Evolutionary conservation across 1,140 invertebrate species (phyloP).

Genomic region (Caenorhabditis brenneri): DNA sequence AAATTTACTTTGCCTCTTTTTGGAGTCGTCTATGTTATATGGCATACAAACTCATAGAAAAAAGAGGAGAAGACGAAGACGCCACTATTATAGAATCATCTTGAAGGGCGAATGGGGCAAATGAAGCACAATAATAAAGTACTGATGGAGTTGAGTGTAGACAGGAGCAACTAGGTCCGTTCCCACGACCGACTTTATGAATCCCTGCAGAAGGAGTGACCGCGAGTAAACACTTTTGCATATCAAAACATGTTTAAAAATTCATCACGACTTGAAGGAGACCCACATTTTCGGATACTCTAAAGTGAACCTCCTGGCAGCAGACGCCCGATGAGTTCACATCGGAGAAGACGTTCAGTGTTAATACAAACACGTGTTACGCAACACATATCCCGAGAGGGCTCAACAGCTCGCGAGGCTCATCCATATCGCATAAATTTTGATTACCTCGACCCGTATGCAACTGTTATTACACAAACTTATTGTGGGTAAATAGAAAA

Average conservation of each 20-base stretch:
- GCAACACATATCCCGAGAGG: slow-evolving; percentile 7
- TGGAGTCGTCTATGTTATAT: slow-evolving; percentile 29
- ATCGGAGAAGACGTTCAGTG: background rate
- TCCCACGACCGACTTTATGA: slow-evolving; percentile 28
- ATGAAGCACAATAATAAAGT: background rate
- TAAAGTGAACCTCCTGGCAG: background rate
- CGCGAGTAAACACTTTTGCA: slow-evolving; percentile 39
- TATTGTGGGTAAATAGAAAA: background rate
- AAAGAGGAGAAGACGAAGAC: background rate
- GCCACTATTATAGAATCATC: slow-evolving; percentile 37
- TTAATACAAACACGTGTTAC: slow-evolving; percentile 40
- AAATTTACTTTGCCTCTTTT: slow-evolving; percentile 44
- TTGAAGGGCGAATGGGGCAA: slow-evolving; percentile 8
- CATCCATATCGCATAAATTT: slow-evolving; percentile 38
- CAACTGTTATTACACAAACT: slow-evolving; percentile 37
- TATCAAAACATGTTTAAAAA: slow-evolving; percentile 42
- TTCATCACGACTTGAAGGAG: background rate
- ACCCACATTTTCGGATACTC: background rate
- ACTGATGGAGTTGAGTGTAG: background rate
- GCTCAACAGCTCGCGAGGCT: slow-evolving; percentile 29
- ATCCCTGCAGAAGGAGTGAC: background rate
- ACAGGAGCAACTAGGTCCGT: background rate
- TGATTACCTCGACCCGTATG: background rate
- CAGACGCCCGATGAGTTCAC: background rate
- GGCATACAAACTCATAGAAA: slow-evolving; percentile 31